Percentiles rank a stretch among this genome's conserved stretches.
Conservation (phyloP, 2,888 invertebrate species). For the Zonitis immaculata region DNA sequence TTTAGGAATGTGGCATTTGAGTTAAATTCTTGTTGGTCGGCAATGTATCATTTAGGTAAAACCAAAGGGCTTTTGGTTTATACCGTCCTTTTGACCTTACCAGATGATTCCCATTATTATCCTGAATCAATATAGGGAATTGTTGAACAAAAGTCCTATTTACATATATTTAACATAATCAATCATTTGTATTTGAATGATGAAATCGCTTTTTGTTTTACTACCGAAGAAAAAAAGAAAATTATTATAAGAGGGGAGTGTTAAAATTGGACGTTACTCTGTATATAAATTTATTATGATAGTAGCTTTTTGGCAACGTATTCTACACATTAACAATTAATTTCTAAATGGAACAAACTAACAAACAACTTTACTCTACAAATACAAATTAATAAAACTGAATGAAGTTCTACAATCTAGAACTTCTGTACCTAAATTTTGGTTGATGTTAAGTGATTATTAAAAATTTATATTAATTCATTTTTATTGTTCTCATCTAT, state of each 20-base stretch:
- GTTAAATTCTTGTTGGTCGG: conserved; percentile 20
- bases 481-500: neutral
- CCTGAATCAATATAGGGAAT: neutral
- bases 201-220: neutral
- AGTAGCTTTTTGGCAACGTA: neutral
- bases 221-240: neutral
- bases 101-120: neutral
- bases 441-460: neutral
- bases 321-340: conserved; percentile 4
- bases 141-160: neutral
- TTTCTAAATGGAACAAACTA: neutral
- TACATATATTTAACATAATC: neutral
- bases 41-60: conserved; percentile 22
- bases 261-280: neutral
- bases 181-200: neutral
- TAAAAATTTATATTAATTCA: neutral
- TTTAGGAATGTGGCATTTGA: conserved; percentile 27
- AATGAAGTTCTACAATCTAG: neutral
- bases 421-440: neutral
- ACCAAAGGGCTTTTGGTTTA: too few relatives aligned
- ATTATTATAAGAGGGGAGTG: neutral
- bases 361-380: neutral
- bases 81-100: neutral
- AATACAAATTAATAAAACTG: neutral
- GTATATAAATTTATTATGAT: neutral